phyloP scores from a whole-genome alignment of 2,888 invertebrate genomes.

The Ornithoptera alexandrae region DNA sequence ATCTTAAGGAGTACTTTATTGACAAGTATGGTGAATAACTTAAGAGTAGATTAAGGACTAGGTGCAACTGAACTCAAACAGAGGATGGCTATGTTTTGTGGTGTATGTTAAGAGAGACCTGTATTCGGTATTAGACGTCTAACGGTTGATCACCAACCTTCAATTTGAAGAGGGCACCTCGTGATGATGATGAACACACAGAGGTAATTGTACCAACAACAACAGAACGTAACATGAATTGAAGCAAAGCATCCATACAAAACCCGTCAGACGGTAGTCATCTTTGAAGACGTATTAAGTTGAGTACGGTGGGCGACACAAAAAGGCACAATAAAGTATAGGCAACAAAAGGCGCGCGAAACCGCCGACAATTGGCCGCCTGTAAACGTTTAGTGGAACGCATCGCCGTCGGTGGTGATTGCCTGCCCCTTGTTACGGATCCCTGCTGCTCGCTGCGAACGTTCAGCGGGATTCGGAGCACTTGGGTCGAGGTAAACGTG shows the following conservation, averaged over 20 bases:
- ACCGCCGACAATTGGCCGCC: conserved; percentile 14
- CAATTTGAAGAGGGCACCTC: no score
- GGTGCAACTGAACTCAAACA: no score
- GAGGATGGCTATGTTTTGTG: no score
- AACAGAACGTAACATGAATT: background rate
- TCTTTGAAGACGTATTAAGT: background rate
- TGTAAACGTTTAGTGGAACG: conserved; percentile 18
- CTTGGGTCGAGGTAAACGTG: background rate
- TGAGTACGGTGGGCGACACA: conserved; percentile 5
- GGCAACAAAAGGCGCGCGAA: conserved; percentile 23
- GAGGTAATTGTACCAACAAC: background rate
- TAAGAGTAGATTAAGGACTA: no score
- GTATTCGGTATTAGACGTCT: no score
- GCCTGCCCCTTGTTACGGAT: conserved; percentile 10
- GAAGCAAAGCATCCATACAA: background rate
- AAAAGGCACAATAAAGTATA: conserved; percentile 15
- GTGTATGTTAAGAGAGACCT: no score
- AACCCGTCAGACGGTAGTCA: background rate
- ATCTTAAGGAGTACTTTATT: no score
- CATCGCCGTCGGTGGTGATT: conserved; percentile 10
- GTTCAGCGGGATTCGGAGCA: background rate
- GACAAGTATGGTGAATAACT: no score
- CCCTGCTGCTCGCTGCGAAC: background rate
- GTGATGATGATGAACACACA: no score
- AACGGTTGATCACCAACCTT: no score